Conservation (phyloP, 2,113 vertebrate genomes). For the Daboia siamensis region DNA sequence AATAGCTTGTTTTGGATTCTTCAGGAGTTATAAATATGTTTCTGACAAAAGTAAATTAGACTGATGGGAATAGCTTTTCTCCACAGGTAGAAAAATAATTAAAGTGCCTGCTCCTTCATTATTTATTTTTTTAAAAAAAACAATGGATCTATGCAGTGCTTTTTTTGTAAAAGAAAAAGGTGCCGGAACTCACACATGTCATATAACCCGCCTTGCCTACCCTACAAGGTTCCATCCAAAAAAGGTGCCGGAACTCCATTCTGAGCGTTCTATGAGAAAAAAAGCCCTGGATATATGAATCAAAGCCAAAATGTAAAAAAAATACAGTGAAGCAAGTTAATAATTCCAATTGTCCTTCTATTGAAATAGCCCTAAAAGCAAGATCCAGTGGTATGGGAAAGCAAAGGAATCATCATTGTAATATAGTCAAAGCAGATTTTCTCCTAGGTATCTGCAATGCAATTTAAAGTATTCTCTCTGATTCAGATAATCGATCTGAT, state of each 20-base stretch:
- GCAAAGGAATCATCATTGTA: neutral
- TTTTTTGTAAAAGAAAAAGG: too few relatives aligned
- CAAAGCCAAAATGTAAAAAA: neutral
- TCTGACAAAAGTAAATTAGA: constrained; percentile 8
- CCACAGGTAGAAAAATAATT: neutral
- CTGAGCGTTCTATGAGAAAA: too few relatives aligned
- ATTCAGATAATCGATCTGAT: neutral
- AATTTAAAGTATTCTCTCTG: neutral
- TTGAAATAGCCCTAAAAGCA: fast-evolving
- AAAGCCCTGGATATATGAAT: neutral
- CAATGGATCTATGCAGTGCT: too few relatives aligned
- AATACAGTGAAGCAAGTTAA: neutral
- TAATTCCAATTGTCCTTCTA: neutral
- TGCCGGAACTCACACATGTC: too few relatives aligned
- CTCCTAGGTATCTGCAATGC: neutral
- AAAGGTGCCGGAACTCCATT: too few relatives aligned
- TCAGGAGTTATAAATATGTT: neutral
- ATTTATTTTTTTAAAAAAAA: neutral
- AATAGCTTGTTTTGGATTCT: neutral
- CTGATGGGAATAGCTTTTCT: neutral
- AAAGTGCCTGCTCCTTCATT: neutral
- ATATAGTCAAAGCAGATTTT: neutral
- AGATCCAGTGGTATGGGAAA: neutral
- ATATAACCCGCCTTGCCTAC: too few relatives aligned
- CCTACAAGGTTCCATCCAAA: too few relatives aligned